Evolutionary conservation across 2,888 invertebrate species (phyloP), one percentile per base, ranked within the genome.

Genomic region (Pasiphila rectangulata): DNA sequence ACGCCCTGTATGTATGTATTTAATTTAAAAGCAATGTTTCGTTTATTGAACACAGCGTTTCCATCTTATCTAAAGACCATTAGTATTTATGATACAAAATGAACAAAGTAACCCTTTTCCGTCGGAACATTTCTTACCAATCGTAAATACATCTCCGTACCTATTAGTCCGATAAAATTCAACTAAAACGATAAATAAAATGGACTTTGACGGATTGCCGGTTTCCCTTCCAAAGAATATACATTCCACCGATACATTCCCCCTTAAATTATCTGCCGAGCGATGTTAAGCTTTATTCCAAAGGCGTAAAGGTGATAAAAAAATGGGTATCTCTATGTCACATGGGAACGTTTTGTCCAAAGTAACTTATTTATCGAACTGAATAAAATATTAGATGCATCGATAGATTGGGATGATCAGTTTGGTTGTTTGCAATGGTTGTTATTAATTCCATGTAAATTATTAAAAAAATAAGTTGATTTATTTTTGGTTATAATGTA

Each of bases 151-250:
- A 86, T 87, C 85, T 85, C 82, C 62, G 62, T 66, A 70, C 76
- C 85, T 87, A 87, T 87, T 87, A 86, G 86, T 86, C 77, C 83
- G 85, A 87, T 87, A 87, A 87, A 86, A 87, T 86, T 86, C 86
- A 84, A 84, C 83, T 83, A 81, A 78, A 85, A 86, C 87, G 83
- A 87, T 87, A 87, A 87, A 87, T 87, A 87, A 82, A 83, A 72
- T 74, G 71, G 84, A 85, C 86, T 86, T 86, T 82, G 81, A 82
- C 84, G 83, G 79, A 87, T 87, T 75, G 76, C 79, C 79, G 72
- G 77, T 75, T 80, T 83, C 85, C 84, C 82, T 79, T 71, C 67
- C 74, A 79, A 83, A 84, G 82, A 83, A 85, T 75, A 61, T 67
- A 59, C 24, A n/a, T 21, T 23, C 44, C 19, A 36, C 13, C 1